Evolutionary conservation across 2,113 vertebrate genomes (phyloP).

Genomic region (Empidonax alnorum): DNA sequence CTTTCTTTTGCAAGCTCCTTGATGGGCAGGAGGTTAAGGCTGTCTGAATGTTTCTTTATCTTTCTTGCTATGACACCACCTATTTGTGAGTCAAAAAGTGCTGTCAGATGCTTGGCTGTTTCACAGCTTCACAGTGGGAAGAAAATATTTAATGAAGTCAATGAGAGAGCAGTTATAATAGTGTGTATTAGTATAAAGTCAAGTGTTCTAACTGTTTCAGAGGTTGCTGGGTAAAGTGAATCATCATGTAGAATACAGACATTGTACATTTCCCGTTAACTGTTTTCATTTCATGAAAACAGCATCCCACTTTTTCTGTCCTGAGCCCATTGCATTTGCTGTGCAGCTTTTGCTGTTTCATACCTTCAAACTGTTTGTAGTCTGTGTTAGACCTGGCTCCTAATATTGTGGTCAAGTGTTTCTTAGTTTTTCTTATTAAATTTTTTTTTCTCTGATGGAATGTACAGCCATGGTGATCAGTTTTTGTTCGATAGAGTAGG

Average conservation of each 20-base stretch:
- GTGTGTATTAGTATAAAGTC: neutral
- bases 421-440: neutral
- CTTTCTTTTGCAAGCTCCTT: neutral
- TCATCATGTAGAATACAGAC: neutral
- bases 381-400: neutral
- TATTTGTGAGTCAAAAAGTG: neutral
- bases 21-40: neutral
- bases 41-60: neutral
- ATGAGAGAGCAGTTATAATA: neutral
- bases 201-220: neutral
- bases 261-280: neutral
- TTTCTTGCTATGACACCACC: neutral
- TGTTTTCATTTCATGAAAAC: neutral
- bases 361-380: neutral
- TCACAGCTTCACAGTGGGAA: neutral
- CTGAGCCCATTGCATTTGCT: neutral
- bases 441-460: neutral
- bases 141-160: slow-evolving; percentile 1
- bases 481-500: neutral
- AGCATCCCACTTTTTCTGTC: neutral
- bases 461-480: neutral
- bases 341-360: neutral
- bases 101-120: neutral
- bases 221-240: neutral
- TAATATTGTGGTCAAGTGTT: neutral